phyloP scores from a whole-genome alignment of 2,888 invertebrate species.

The Anaspis maculata region DNA sequence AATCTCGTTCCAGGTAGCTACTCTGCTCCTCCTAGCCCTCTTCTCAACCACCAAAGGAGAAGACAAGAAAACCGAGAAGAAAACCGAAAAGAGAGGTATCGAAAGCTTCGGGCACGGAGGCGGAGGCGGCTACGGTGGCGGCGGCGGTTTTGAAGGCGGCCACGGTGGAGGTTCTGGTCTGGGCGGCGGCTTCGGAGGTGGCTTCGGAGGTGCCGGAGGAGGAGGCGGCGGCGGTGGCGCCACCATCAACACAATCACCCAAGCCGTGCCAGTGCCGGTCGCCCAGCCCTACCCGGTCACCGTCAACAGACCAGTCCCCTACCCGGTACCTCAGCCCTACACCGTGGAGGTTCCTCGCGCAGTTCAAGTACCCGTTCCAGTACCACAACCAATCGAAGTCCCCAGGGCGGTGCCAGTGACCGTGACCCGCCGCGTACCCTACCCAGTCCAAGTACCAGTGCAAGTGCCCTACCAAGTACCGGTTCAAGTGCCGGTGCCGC shows the following conservation, averaged over 20 bases:
- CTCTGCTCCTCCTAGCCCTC: not conserved
- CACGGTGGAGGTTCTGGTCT: conserved; percentile 6
- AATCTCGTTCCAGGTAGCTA: not conserved
- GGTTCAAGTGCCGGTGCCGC: conserved; percentile 30
- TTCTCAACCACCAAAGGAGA: conserved; percentile 5
- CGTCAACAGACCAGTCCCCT: conserved; percentile 44
- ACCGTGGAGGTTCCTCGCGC: conserved; percentile 46
- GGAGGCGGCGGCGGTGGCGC: conserved; percentile 35
- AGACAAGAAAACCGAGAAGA: no score
- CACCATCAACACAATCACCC: conserved; percentile 34
- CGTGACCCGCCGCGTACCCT: conserved; percentile 34
- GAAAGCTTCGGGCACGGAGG: conserved; percentile 12
- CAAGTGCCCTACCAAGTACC: conserved; percentile 14
- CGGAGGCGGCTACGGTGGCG: conserved; percentile 2
- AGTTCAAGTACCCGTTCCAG: conserved; percentile 41
- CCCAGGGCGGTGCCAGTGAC: conserved; percentile 37
- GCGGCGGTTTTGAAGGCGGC: conserved; percentile 6
- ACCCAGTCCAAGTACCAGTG: conserved; percentile 14
- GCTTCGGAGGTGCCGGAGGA: conserved; percentile 17
- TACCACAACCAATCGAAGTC: conserved; percentile 35
- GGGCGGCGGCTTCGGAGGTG: conserved; percentile 9
- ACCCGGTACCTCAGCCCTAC: conserved; percentile 48
- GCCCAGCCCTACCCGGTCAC: conserved; percentile 40
- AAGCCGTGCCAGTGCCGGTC: conserved; percentile 36
- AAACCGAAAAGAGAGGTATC: conserved; percentile 14